A percentile compares a stretch with the other conserved stretches of the same genome.
These are phyloP conservation scores for Himalopsyche phryganea DNA, from an alignment of 1,140 invertebrate genomes.

Conservation along the genomic window DNA sequence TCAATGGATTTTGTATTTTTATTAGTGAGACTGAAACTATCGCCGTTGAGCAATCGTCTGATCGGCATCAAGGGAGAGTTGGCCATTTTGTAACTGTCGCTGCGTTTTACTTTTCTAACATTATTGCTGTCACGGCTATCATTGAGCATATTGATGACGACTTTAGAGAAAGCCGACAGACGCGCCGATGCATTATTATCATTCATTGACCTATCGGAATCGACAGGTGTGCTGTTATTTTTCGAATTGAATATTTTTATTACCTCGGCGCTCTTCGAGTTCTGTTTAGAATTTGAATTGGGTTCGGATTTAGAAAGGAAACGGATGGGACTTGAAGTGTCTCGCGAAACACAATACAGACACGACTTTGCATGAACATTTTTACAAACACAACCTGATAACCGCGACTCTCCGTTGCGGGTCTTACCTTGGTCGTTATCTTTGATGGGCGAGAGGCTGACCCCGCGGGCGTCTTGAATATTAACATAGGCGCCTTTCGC, in stretches of 20 bases:
- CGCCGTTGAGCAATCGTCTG: constrained; percentile 48
- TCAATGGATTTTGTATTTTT: constrained; percentile 53
- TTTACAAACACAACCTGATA: constrained; percentile 28
- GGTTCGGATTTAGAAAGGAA: neutral
- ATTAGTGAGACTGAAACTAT: constrained; percentile 43
- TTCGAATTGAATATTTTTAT: constrained; percentile 47
- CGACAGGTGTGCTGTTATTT: constrained; percentile 25
- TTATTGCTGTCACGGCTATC: constrained; percentile 37
- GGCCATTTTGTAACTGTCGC: constrained; percentile 81
- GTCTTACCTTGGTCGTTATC: constrained; percentile 59
- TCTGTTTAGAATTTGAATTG: constrained; percentile 17
- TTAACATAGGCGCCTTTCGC: constrained; percentile 66
- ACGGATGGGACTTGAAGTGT: neutral
- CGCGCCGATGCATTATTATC: constrained; percentile 4
- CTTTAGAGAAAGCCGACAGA: constrained; percentile 25
- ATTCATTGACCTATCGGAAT: neutral
- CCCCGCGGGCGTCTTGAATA: constrained; percentile 63
- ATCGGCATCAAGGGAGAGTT: constrained; percentile 66
- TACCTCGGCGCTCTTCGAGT: constrained; percentile 45
- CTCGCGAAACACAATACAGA: constrained; percentile 16
- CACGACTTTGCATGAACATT: constrained; percentile 21
- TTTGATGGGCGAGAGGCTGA: constrained; percentile 57
- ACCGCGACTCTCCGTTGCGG: constrained; percentile 24
- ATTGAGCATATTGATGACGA: constrained; percentile 29
- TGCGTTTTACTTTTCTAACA: constrained; percentile 66